Conservation (phyloP, 2,797 vertebrate genomes). For the Cottoperca gobio region DNA sequence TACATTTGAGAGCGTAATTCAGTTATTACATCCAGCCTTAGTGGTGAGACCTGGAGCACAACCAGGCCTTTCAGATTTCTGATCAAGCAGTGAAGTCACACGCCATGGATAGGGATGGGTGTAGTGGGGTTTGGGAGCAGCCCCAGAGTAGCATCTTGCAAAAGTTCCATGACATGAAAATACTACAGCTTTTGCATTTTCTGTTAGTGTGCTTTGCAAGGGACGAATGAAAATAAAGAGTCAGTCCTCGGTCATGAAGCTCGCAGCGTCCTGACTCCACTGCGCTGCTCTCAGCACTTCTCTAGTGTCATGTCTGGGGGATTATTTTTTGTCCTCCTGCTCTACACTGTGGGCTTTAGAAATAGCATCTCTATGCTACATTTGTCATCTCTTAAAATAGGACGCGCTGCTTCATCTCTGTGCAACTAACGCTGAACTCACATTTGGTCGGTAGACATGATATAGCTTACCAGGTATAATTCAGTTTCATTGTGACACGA, state of each 20-base stretch:
- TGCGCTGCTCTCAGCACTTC: conserved; percentile 51
- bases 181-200: conserved; percentile 58
- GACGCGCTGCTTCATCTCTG: conserved; percentile 47
- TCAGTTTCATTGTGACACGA: conserved; percentile 12
- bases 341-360: conserved; percentile 41
- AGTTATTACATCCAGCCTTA: conserved; percentile 11
- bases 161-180: not conserved
- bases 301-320: conserved; percentile 28
- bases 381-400: conserved; percentile 66
- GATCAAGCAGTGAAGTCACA: conserved; percentile 14
- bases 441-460: conserved; percentile 22
- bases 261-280: conserved; percentile 13
- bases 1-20: conserved; percentile 29
- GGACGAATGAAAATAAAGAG: conserved; percentile 4
- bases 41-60: conserved; percentile 34
- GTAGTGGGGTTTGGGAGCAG: not conserved
- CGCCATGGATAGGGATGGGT: not conserved
- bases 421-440: conserved; percentile 33
- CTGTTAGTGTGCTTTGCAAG: conserved; percentile 43
- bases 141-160: not conserved
- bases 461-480: conserved; percentile 10
- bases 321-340: conserved; percentile 49
- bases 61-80: conserved; percentile 17
- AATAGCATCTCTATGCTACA: conserved; percentile 51
- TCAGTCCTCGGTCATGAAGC: conserved; percentile 22